Base-by-base conservation (phyloP, 2,888 invertebrate species). In the Troglohyphantes excavatus region DNA sequence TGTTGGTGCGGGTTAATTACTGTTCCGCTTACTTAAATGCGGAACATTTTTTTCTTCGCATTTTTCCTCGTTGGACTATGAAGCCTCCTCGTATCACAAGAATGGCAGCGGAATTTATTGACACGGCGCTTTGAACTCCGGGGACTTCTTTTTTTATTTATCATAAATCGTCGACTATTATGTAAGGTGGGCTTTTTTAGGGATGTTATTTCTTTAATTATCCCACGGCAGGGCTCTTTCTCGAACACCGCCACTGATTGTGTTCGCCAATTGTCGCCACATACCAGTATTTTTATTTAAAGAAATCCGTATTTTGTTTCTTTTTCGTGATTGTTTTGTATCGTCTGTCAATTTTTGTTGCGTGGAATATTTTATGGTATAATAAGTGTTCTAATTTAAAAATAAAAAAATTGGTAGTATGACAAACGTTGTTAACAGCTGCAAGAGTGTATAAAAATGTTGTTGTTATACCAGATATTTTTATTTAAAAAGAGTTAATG, bases 21-120 rank as follows among this genome's bases (percentile, higher is more conserved):
- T 87, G 87, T 72, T 79, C 79, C 79, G 79, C 72, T 87, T 61
- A 63, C 72, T 78, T 81, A 79, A 86, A 86, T 70, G 70, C 86
- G 61, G 78, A 61, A 21, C 78, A 86, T 86, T 39, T 39, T n/a
- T 39, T 39, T 70, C 86, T 67, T 79, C 63, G 78, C 70, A 86
- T 86, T 72, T 59, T 85, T 53, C 53, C 76, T 78, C n/a, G 76
- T 23, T 53, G 21, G 72, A 21, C 46, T 53, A 53, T 53, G 26
- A 72, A 72, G 43, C 72, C 72, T 23, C 72, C 13, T 70, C 23
- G n/a, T 43, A 11, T 39, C 23, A 13, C 43, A 78, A 43, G 59
- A 76, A 76, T 63, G 76, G 61, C 76, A 59, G 26, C 75, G 27
- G 19, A 70, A 70, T 70, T 63, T 76, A 21, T 76, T 68, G 46